Base-by-base conservation (phyloP, 2,888 invertebrate species). In the Lordiphosa andalusiaca region DNA sequence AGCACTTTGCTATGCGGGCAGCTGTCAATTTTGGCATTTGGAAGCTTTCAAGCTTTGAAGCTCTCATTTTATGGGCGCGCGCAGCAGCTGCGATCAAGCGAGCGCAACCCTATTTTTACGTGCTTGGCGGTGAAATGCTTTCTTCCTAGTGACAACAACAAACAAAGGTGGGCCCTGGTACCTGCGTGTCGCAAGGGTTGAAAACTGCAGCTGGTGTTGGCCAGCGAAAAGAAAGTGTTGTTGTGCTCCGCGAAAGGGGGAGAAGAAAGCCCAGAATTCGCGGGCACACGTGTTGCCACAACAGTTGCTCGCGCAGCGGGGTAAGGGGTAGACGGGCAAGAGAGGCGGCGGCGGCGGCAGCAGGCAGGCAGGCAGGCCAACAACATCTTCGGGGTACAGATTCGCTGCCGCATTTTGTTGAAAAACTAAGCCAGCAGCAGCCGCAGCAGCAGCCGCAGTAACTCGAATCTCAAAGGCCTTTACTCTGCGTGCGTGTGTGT, bases 361-460 rank as follows among this genome's bases (percentile, higher is more conserved):
- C 25, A 25, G 13, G 3, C 13, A 42, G 30, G 7, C 42, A 30
- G 12, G 10, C 42, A 42, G 42, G 30, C 16, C 19, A 19, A 19
- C 13, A 39, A 10, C 39, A 42, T 30, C 30, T 30, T 30, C 3
- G 25, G 30, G 42, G 42, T 46, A 47, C 47, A 36, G 47, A 36
- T 33, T 35, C 47, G 33, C 35, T 21, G 41, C 55, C 52, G 62
- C 56, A 61, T 69, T 71, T 64, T 55, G 65, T 60, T 66, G 67
- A 78, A 77, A 77, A 77, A 82, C 77, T 77, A 82, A 77, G 80
- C 77, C 83, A 75, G 77, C 30, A 10, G 25, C 83, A 75, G 77
- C 30, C 3, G 25, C 23, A 23, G 6, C 23, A 23, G 23, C 23
- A 23, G 23, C 25, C 6, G 30, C 77, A 72, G 83, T 69, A 82